Conservation (phyloP, 2,797 vertebrate species). For the Poecilia velifera region DNA sequence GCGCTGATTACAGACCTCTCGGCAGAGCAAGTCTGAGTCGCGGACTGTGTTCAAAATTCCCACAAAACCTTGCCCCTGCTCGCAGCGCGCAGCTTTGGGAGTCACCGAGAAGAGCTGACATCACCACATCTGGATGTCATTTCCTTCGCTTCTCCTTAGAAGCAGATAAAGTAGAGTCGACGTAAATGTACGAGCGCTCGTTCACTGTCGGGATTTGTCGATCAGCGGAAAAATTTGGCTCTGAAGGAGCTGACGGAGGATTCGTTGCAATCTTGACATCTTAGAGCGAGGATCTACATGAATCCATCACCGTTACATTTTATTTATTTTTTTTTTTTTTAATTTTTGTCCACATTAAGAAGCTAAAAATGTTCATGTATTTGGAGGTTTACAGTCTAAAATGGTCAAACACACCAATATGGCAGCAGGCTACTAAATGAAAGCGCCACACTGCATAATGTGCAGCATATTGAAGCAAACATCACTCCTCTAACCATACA, state of each 20-base stretch:
- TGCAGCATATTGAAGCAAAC: neutral
- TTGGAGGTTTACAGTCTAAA: neutral
- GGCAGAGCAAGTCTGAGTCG: slow-evolving; percentile 42
- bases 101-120: slow-evolving; percentile 65
- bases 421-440: neutral
- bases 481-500: neutral
- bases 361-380: neutral
- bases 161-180: slow-evolving; percentile 41
- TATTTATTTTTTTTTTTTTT: no score
- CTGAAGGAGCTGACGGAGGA: neutral
- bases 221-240: neutral
- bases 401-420: neutral
- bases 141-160: slow-evolving; percentile 51
- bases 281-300: no score
- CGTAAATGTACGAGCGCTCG: slow-evolving; percentile 14
- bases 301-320: neutral
- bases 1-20: slow-evolving; percentile 62
- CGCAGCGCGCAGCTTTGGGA: slow-evolving; percentile 36
- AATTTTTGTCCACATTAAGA: neutral
- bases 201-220: neutral
- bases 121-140: slow-evolving; percentile 78
- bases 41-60: slow-evolving; percentile 47
- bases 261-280: neutral
- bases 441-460: neutral
- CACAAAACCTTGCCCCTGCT: slow-evolving; percentile 44